A percentile compares a stretch with the other conserved stretches of the same genome.
These are phyloP conservation scores for Epinephelus moara DNA, from an alignment of 2,113 vertebrate genomes.

Conservation along the genomic window DNA sequence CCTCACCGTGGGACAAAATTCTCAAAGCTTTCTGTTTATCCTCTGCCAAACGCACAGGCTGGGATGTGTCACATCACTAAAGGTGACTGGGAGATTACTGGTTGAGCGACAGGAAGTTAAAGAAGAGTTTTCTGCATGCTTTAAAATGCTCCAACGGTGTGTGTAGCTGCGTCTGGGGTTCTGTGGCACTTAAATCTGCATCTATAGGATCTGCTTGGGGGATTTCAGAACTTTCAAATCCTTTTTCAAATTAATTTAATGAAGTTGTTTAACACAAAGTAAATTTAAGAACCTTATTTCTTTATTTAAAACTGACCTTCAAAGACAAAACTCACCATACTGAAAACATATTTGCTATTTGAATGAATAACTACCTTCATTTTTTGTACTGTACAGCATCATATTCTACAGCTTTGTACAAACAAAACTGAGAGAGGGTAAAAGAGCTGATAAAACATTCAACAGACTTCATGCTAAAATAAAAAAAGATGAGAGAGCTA, in stretches of 20 bases:
- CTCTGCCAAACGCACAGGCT: constrained; percentile 25
- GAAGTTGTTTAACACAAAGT: not conserved
- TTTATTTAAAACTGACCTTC: not conserved
- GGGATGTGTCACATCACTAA: constrained; percentile 35
- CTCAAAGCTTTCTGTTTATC: constrained; percentile 43
- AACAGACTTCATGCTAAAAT: not conserved
- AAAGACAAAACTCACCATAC: not conserved
- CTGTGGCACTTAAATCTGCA: not conserved
- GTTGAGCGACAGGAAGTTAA: constrained; percentile 3
- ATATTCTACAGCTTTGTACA: no score
- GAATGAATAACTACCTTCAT: not conserved
- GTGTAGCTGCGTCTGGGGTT: not conserved
- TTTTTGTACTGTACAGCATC: not conserved
- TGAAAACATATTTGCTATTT: not conserved
- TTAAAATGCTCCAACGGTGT: not conserved
- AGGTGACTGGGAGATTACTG: constrained; percentile 28
- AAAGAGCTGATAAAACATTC: not conserved
- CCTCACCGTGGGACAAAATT: constrained; percentile 31
- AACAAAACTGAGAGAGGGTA: not conserved
- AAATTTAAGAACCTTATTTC: not conserved
- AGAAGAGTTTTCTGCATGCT: not conserved
- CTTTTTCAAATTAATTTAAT: not conserved
- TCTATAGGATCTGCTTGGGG: no score
- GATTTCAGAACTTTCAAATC: not conserved
- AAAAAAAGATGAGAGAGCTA: not conserved